Percentiles rank a stretch among this genome's conserved stretches.
phyloP scores from a whole-genome alignment of 2,113 vertebrate genomes.

The Clupea harengus region DNA sequence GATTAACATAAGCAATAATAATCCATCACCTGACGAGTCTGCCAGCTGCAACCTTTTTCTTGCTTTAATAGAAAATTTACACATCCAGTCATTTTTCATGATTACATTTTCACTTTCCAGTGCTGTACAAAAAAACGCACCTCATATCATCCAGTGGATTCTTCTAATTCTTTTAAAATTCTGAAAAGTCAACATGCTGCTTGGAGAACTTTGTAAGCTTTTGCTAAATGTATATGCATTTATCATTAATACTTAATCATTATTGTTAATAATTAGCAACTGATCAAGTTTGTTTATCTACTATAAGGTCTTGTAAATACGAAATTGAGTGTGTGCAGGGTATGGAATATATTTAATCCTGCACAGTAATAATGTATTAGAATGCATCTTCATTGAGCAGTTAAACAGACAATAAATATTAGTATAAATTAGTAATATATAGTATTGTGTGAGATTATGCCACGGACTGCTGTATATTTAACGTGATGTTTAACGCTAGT shows the following conservation, averaged over 20 bases:
- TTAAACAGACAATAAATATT: too few relatives aligned
- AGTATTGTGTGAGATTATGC: not conserved
- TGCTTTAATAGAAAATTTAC: conserved; percentile 54
- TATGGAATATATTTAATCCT: too few relatives aligned
- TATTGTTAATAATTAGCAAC: too few relatives aligned
- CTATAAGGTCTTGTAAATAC: too few relatives aligned
- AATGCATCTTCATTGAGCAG: too few relatives aligned
- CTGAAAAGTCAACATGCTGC: not conserved
- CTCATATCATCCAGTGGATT: not conserved
- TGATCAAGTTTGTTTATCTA: too few relatives aligned
- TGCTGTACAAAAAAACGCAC: conserved; percentile 25
- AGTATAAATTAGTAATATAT: too few relatives aligned
- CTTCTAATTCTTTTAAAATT: not conserved
- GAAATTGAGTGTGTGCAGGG: too few relatives aligned
- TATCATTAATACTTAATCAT: too few relatives aligned
- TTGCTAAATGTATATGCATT: too few relatives aligned
- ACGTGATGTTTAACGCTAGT: not conserved
- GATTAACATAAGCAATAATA: conserved; percentile 54
- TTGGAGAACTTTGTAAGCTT: too few relatives aligned
- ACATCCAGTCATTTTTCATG: conserved; percentile 55
- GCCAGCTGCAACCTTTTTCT: conserved; percentile 52
- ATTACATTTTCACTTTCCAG: conserved; percentile 49
- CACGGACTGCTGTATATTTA: not conserved
- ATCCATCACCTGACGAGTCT: conserved; percentile 58
- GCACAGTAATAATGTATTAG: too few relatives aligned